Evolutionary conservation across 2,113 vertebrate species (phyloP).

Genomic region (Clarias macrocephalus): DNA sequence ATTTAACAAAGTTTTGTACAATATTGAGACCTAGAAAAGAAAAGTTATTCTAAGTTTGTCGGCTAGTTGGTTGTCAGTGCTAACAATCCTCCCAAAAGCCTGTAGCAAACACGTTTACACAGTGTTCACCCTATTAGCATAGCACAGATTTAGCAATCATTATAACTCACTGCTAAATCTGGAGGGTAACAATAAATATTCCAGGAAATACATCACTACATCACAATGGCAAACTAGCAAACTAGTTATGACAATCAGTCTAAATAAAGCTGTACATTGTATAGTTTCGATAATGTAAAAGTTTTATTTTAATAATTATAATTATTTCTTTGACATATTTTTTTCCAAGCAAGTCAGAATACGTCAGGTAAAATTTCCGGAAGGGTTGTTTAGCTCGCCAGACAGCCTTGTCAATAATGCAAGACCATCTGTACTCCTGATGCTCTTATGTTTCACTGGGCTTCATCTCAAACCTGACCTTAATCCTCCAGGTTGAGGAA

Average conservation of each 20-base stretch:
- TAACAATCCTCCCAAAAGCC: too few relatives aligned
- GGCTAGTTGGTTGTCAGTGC: background rate
- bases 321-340: background rate
- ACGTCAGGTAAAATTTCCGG: background rate
- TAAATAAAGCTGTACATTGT: background rate
- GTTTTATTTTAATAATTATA: background rate
- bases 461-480: conserved; percentile 19
- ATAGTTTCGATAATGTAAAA: background rate
- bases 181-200: background rate
- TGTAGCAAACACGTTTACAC: too few relatives aligned
- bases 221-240: background rate
- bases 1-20: background rate
- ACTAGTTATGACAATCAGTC: background rate
- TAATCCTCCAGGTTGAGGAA: background rate
- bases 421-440: conserved; percentile 50
- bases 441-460: background rate
- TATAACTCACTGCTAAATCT: background rate
- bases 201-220: background rate
- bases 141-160: background rate
- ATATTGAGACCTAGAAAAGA: background rate
- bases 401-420: conserved; percentile 41
- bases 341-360: background rate
- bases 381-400: background rate
- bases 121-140: background rate
- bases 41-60: background rate